phyloP scores from a whole-genome alignment of 1,140 invertebrate species.

The Sycobia sp. region DNA sequence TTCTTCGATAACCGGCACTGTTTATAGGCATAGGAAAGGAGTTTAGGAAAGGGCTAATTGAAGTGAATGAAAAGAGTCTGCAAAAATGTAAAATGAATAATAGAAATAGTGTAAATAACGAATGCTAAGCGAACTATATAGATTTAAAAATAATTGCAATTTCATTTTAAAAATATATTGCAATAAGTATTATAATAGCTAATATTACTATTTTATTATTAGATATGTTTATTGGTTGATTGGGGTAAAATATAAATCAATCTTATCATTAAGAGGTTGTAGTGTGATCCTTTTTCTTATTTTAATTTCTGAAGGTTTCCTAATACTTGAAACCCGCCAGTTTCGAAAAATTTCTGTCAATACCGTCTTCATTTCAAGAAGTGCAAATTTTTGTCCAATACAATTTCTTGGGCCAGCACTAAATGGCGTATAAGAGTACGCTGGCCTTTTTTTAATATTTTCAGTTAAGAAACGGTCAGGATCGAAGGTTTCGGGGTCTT shows the following conservation, averaged over 20 bases:
- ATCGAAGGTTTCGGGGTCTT: conserved; percentile 68
- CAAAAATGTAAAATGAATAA: too few species aligned
- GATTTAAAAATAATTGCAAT: too few species aligned
- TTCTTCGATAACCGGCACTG: too few species aligned
- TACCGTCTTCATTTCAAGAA: conserved; percentile 65
- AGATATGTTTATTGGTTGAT: conserved; percentile 35
- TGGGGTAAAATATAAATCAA: conserved; percentile 36
- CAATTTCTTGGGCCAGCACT: conserved; percentile 68
- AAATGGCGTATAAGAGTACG: conserved; percentile 65
- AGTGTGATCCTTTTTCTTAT: conserved; percentile 42
- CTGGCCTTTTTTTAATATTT: conserved; percentile 52
- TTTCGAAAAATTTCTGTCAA: conserved; percentile 62
- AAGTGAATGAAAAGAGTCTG: too few species aligned
- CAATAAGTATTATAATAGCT: too few species aligned
- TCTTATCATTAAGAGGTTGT: conserved; percentile 39
- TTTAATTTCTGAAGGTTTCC: conserved; percentile 46
- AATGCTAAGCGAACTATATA: too few species aligned
- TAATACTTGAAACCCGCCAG: conserved; percentile 60
- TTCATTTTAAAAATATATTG: too few species aligned
- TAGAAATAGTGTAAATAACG: too few species aligned
- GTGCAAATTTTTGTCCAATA: conserved; percentile 66
- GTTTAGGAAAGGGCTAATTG: too few species aligned
- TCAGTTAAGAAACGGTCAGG: conserved; percentile 68
- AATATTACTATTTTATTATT: too few species aligned
- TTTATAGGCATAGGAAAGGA: too few species aligned